phyloP scores from a whole-genome alignment of 2,113 vertebrate species.

The Oriolus oriolus region DNA sequence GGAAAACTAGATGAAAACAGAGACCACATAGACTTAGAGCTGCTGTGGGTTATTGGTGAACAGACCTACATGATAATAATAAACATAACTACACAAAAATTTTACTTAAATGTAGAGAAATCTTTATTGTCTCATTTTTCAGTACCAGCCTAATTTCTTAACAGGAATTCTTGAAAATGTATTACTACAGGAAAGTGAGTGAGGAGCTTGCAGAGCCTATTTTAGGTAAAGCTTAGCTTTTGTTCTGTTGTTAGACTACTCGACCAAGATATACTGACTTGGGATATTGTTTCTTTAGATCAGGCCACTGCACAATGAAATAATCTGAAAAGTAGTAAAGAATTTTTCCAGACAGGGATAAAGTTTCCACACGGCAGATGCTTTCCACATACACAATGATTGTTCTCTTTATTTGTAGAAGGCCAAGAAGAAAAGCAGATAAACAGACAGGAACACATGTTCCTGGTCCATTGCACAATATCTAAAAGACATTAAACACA shows the following conservation, averaged over 20 bases:
- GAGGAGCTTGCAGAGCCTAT: background rate
- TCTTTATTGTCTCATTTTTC: background rate
- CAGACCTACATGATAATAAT: background rate
- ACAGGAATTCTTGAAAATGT: background rate
- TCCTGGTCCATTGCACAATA: slow-evolving; percentile 94
- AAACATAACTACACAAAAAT: background rate
- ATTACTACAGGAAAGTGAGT: background rate
- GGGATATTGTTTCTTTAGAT: slow-evolving; percentile 86
- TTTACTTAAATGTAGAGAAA: background rate
- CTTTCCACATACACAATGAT: slow-evolving; percentile 91
- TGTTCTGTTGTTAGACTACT: slow-evolving; percentile 76
- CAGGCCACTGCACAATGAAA: slow-evolving; percentile 93
- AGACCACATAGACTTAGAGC: background rate
- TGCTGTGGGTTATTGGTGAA: background rate
- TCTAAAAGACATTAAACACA: slow-evolving; percentile 72
- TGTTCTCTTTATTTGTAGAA: slow-evolving; percentile 86
- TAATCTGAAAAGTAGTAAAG: slow-evolving; percentile 86
- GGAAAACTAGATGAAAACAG: slow-evolving; percentile 27
- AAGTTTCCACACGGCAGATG: slow-evolving; percentile 88
- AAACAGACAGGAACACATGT: slow-evolving; percentile 90
- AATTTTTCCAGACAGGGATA: slow-evolving; percentile 90
- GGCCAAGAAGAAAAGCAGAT: slow-evolving; percentile 83
- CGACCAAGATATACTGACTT: slow-evolving; percentile 88
- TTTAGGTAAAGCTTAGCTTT: background rate
- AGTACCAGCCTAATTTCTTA: background rate